phyloP scores from a whole-genome alignment of 35 echinoderm and acorn worm genomes.

The Chiridota heheva region DNA sequence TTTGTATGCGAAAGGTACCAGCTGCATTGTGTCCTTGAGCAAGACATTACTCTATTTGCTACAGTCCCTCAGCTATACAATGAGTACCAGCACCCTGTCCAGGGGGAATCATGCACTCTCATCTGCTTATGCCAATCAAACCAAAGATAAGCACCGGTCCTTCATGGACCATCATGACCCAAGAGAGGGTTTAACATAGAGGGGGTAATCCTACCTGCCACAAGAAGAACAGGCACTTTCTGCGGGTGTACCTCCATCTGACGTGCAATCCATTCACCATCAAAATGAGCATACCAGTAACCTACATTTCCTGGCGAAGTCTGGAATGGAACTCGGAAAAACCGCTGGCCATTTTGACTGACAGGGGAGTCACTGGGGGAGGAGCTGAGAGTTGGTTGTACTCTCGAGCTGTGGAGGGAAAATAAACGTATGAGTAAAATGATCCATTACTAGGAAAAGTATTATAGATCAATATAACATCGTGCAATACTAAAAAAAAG shows the following conservation, averaged over 20 bases:
- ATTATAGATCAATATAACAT: not conserved
- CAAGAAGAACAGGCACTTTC: conserved; percentile 66
- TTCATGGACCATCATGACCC: no score
- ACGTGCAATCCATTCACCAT: conserved; percentile 88
- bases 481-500: not conserved
- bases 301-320: conserved; percentile 13
- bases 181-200: no score
- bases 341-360: conserved; percentile 75
- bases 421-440: not conserved
- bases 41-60: no score
- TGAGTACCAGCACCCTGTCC: no score
- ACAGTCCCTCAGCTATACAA: no score
- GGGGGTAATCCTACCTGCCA: conserved; percentile 70
- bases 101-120: no score
- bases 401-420: conserved; percentile 37
- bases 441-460: not conserved
- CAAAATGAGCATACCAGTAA: conserved; percentile 96
- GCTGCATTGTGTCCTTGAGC: no score
- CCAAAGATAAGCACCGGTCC: no score
- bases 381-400: conserved; percentile 33
- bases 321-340: conserved; percentile 81
- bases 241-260: conserved; percentile 94
- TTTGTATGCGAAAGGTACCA: no score
- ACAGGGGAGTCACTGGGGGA: not conserved
- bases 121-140: no score